These are phyloP conservation scores for Schizopygopsis malacanthus DNA, from an alignment of 2,797 vertebrate species.

Conservation along the genomic window DNA sequence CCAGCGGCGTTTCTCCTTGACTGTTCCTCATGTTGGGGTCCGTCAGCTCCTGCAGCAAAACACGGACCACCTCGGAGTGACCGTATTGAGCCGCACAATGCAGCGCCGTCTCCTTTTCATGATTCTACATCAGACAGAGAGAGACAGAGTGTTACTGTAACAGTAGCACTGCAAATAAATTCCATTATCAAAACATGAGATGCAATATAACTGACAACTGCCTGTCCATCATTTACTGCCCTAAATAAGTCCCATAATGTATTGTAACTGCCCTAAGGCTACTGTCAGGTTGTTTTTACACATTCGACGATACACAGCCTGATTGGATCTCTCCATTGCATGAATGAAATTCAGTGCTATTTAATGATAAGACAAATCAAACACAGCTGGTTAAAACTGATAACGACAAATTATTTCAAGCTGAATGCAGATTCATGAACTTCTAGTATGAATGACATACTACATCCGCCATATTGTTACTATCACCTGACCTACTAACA, in stretches of 20 bases:
- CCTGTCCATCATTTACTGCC: conserved; percentile 17
- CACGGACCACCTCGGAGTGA: conserved; percentile 92
- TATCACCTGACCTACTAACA: not conserved
- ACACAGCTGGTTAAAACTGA: conserved; percentile 1
- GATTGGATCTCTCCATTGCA: not conserved
- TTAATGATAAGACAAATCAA: not conserved
- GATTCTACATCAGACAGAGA: conserved; percentile 76
- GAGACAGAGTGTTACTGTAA: not conserved
- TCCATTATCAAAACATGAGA: not conserved
- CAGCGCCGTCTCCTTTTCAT: conserved; percentile 92
- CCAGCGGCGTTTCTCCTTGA: conserved; percentile 90
- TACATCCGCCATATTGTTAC: not conserved
- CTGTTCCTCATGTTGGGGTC: conserved; percentile 95
- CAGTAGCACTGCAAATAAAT: not conserved
- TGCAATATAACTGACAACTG: not conserved
- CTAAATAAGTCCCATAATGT: not conserved
- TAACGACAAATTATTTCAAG: conserved; percentile 19
- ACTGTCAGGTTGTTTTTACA: not conserved
- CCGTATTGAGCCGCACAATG: conserved; percentile 96
- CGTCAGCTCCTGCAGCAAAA: conserved; percentile 91
- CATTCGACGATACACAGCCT: not conserved
- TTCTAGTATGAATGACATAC: not conserved
- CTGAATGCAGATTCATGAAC: not conserved
- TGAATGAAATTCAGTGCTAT: not conserved
- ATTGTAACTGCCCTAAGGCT: conserved; percentile 2